Evolutionary conservation across 2,888 invertebrate genomes (phyloP), one percentile per base, ranked within the genome.

Genomic region (Diploptera punctata): DNA sequence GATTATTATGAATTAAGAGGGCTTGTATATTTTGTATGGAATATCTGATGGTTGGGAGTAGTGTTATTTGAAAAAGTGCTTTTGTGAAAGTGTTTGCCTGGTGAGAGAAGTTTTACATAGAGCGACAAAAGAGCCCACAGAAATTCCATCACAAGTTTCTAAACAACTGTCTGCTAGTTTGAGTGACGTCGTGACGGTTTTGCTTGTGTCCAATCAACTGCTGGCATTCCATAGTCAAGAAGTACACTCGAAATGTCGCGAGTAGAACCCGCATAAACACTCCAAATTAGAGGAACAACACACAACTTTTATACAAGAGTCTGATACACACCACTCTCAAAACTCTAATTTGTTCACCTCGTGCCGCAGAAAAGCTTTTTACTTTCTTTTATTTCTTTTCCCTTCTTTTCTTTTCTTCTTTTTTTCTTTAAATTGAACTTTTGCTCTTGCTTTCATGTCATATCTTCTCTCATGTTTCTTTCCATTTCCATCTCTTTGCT

Each of bases 111-210:
- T 29, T 57, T 57, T 57, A 57, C n/a, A 29, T 26, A 13, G 7
- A 16, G 31, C 31, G 31, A 57, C 57, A 57, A 57, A 57, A 29
- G 57, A 57, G n/a, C 57, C n/a, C 31, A 29, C 57, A 57, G 57
- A 57, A 57, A 57, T 57, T 57, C 57, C 57, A 57, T 57, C 29
- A 5, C 57, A 57, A 57, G 57, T 57, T 57, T 18, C 57, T 57
- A 57, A 57, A 57, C 57, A 57, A 57, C 57, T 29, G 57, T 57
- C 57, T 57, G 31, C 31, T 57, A 57, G 9, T 2, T 3, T 57
- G 57, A 57, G 31, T 57, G 57, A 57, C 57, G 29, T n/a, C 31
- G 1, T 57, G 57, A 57, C 57, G 29, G 57, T 29, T n/a, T 4
- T n/a, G 31, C 29, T 19, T 57, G 4, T 57, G 57, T 57, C 57